These are phyloP conservation scores for Taphrorychus bicolor DNA, from an alignment of 2,888 invertebrate species.

Conservation along the genomic window DNA sequence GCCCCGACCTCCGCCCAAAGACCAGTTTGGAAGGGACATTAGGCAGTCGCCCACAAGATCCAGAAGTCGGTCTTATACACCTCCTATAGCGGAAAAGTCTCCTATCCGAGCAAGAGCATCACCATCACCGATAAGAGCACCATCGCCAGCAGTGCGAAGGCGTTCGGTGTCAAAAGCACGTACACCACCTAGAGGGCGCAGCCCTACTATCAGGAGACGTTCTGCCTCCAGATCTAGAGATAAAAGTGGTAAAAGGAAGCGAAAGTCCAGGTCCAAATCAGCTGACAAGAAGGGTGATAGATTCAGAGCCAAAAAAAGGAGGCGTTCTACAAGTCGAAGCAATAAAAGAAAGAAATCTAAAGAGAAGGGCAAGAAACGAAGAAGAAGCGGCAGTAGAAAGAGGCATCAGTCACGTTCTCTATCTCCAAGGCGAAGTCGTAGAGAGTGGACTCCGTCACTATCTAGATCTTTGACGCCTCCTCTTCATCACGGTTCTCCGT, in stretches of 20 bases:
- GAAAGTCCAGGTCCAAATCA: conserved; percentile 49
- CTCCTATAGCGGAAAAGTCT: conserved; percentile 39
- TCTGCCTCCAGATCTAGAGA: conserved; percentile 43
- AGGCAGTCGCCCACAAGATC: conserved; percentile 46
- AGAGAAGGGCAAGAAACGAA: conserved; percentile 50
- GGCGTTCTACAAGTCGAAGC: conserved; percentile 51
- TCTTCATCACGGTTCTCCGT: conserved; percentile 55
- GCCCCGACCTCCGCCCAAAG: conserved; percentile 65
- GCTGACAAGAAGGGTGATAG: conserved; percentile 41
- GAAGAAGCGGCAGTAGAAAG: conserved; percentile 48
- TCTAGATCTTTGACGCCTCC: conserved; percentile 66
- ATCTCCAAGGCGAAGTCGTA: conserved; percentile 50
- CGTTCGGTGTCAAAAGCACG: conserved; percentile 47
- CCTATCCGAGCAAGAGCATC: conserved; percentile 7
- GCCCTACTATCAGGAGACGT: no score
- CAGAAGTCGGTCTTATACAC: conserved; percentile 49
- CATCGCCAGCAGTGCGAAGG: conserved; percentile 48
- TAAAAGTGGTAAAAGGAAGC: conserved; percentile 38
- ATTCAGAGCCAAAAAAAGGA: conserved; percentile 51
- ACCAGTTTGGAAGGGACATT: conserved; percentile 78
- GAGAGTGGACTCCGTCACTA: conserved; percentile 64
- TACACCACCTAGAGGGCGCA: conserved; percentile 45
- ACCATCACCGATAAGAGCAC: conserved; percentile 48
- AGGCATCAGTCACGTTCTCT: conserved; percentile 46
- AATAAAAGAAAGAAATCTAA: conserved; percentile 57